Evolutionary conservation across 1,140 invertebrate species (phyloP), one percentile per base, ranked within the genome.

Genomic region (Drosophila erecta): DNA sequence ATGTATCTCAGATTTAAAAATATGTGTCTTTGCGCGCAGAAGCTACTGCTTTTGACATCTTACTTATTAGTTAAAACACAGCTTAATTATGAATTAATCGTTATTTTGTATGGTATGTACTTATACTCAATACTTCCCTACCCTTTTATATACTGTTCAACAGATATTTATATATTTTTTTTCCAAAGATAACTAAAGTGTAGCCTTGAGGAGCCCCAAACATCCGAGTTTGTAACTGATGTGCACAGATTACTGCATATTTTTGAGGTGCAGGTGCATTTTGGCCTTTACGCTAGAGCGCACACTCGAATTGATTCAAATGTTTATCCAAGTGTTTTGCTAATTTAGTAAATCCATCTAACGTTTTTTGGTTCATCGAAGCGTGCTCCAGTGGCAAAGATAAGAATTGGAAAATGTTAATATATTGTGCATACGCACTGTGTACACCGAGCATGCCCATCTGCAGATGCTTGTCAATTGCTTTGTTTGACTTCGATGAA

Each of bases 391-490:
- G 33, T 60, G 35, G 17, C 20, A 24, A 3, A 49, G 59, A 84
- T 84, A 84, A 67, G 46, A 75, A 35, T 46, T 64, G 22, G 37
- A 33, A 44, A 67, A 67, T 59, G 54, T 59, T 62, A 44, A 60
- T 49, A 83, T 35, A 83, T 65, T 83, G 62, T 60, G 58, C 61
- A 65, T 75, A 74, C 69, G 74, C 62, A 64, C 30, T 49, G 37
- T 79, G 57, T 51, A 22, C 15, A 51, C 27, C 37, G 24, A 24
- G 46, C 46, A 50, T 30, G 17, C 43, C 22, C 33, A 35, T 38
- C 46, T 66, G 38, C n/a, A 20, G 12, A 46, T 55, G 43, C 37
- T 35, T 70, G 38, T 1, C 14, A 27, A 51, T 53, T 60, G 54
- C 61, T 62, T 49, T 83, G 59, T 83, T 62, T 75, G 59, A n/a